A percentile compares a stretch with the other conserved stretches of the same genome.
phyloP scores from a whole-genome alignment of 2,797 vertebrate species.

The Bradypodion pumilum region DNA sequence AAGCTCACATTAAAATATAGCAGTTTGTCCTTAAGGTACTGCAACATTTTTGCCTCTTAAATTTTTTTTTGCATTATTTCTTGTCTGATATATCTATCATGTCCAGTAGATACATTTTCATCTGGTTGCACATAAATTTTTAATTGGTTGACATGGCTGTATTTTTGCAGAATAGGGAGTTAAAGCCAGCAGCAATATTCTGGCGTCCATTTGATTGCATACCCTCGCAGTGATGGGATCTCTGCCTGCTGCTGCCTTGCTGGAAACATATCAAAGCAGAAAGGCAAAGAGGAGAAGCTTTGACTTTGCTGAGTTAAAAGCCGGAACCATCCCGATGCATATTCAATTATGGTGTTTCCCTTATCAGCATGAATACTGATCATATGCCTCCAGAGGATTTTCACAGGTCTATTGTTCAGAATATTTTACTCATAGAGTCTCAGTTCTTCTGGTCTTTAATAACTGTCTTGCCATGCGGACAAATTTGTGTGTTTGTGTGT shows the following conservation, averaged over 20 bases:
- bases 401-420: not conserved
- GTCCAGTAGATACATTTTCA: too few relatives aligned
- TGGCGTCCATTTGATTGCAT: constrained; percentile 19
- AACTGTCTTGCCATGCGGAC: not conserved
- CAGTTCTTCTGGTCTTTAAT: not conserved
- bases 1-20: too few relatives aligned
- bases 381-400: not conserved
- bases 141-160: constrained; percentile 45
- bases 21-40: too few relatives aligned
- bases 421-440: not conserved
- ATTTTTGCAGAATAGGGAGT: constrained; percentile 48
- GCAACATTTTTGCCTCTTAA: too few relatives aligned
- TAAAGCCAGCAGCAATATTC: constrained; percentile 38
- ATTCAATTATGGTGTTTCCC: constrained; percentile 8
- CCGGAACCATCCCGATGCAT: not conserved
- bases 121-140: constrained; percentile 35
- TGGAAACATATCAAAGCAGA: constrained; percentile 34
- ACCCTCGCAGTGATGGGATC: constrained; percentile 4
- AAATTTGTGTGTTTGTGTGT: too few relatives aligned
- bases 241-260: constrained; percentile 3
- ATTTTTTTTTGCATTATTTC: too few relatives aligned
- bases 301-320: constrained; percentile 33
- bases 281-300: constrained; percentile 29
- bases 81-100: too few relatives aligned
- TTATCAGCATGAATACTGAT: constrained; percentile 6